A percentile compares a stretch with the other conserved stretches of the same genome.
Conservation (phyloP, 2,113 vertebrate species). For the Psittacara wagleri region DNA sequence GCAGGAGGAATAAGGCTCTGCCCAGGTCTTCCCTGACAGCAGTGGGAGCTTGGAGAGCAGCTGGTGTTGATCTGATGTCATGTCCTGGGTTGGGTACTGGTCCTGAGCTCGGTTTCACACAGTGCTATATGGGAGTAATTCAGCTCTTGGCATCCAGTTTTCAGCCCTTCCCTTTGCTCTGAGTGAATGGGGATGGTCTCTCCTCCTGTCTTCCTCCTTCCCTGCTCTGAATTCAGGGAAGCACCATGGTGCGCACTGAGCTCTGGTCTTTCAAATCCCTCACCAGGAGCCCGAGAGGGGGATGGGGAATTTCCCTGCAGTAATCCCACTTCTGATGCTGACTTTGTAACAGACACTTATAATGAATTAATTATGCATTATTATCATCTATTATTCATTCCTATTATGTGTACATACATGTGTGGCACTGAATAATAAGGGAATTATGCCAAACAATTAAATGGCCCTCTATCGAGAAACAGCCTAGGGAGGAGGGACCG, state of each 20-base stretch:
- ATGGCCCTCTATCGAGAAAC: background rate
- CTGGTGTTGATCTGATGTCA: background rate
- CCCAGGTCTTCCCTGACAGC: background rate
- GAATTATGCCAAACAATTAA: background rate
- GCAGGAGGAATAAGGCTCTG: background rate
- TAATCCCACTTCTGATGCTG: background rate
- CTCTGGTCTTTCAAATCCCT: background rate
- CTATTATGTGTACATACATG: background rate
- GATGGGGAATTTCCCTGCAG: background rate
- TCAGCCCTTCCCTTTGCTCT: background rate
- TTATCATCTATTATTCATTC: background rate
- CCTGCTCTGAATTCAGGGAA: rapidly evolving
- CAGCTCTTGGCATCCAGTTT: background rate
- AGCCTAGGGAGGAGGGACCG: background rate
- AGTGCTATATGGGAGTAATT: background rate
- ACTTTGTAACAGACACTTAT: background rate
- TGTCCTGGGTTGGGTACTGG: rapidly evolving
- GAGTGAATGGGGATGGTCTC: background rate
- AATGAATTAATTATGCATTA: background rate
- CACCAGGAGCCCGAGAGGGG: rapidly evolving
- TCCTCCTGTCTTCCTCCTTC: background rate
- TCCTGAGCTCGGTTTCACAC: background rate
- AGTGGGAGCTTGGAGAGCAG: background rate
- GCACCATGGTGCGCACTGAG: rapidly evolving
- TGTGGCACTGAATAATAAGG: background rate